Conservation (phyloP, 2,888 invertebrate species). For the Idaea straminata region DNA sequence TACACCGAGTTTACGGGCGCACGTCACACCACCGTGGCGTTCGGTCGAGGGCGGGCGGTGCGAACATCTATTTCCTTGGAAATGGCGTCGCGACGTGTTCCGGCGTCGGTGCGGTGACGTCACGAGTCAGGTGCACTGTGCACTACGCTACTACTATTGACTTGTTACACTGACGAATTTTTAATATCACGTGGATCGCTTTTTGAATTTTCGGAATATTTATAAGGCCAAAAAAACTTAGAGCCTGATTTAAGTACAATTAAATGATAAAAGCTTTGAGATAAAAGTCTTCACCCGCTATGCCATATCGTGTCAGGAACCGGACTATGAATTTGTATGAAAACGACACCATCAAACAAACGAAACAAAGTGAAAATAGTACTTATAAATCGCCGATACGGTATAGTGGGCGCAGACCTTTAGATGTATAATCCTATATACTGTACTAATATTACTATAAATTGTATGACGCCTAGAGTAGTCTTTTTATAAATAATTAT, state of each 20-base stretch:
- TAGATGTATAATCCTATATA: too few relatives aligned
- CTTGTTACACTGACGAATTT: not conserved
- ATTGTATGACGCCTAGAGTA: too few relatives aligned
- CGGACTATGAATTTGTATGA: too few relatives aligned
- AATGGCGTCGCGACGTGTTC: conserved; percentile 13
- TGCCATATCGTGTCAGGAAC: too few relatives aligned
- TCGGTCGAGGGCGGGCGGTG: conserved; percentile 14
- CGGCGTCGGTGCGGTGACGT: not conserved
- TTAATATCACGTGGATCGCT: not conserved
- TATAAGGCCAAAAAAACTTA: not conserved
- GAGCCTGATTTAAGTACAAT: not conserved
- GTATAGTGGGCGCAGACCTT: too few relatives aligned
- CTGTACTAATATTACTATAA: too few relatives aligned
- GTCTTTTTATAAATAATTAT: too few relatives aligned
- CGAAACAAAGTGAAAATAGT: too few relatives aligned
- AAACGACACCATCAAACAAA: too few relatives aligned
- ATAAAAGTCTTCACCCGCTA: too few relatives aligned
- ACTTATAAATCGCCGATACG: too few relatives aligned
- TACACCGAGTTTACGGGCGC: conserved; percentile 13
- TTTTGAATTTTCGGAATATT: not conserved
- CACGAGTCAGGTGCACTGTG: conserved; percentile 18
- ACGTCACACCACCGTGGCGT: conserved; percentile 23
- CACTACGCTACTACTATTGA: not conserved
- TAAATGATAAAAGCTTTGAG: too few relatives aligned
- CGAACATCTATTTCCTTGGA: conserved; percentile 20